Evolutionary conservation across 2,113 vertebrate genomes (phyloP).

Genomic region (Anhinga anhinga): DNA sequence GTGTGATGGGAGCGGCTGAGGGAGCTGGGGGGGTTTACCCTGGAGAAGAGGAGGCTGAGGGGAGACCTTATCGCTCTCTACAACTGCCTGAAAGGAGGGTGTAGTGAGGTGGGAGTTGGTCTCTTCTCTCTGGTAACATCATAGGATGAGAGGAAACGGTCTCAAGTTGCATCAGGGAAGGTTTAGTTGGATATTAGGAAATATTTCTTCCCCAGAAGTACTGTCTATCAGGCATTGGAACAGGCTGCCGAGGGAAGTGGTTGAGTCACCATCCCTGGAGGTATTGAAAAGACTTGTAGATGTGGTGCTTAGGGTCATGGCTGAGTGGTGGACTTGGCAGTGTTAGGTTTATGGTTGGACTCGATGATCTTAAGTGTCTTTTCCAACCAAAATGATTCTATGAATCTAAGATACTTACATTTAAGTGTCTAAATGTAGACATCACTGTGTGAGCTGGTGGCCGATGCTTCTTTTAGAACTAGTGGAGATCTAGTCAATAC

Average conservation of each 20-base stretch:
- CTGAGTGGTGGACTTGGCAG: not conserved
- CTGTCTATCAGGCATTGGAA: not conserved
- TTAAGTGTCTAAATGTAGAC: not conserved
- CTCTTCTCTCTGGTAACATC: not conserved
- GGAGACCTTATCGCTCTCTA: not conserved
- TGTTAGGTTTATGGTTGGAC: fast-evolving
- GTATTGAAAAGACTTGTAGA: fast-evolving
- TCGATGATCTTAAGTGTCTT: not conserved
- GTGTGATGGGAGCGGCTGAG: not conserved
- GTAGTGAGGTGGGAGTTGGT: fast-evolving
- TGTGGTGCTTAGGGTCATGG: too few relatives aligned
- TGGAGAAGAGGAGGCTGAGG: not conserved
- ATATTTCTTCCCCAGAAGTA: fast-evolving
- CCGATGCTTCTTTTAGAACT: not conserved
- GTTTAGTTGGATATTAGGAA: not conserved
- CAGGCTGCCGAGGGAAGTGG: not conserved
- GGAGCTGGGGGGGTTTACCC: fast-evolving
- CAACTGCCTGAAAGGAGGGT: not conserved
- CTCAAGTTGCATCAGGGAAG: not conserved
- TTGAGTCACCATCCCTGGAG: not conserved
- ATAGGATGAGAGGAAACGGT: not conserved
- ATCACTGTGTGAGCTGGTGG: not conserved
- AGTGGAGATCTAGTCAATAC: not conserved
- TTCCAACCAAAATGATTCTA: not conserved
- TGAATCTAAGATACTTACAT: not conserved